Evolutionary conservation across 2,113 vertebrate genomes (phyloP).

Genomic region (Rhynchomys soricoides): DNA sequence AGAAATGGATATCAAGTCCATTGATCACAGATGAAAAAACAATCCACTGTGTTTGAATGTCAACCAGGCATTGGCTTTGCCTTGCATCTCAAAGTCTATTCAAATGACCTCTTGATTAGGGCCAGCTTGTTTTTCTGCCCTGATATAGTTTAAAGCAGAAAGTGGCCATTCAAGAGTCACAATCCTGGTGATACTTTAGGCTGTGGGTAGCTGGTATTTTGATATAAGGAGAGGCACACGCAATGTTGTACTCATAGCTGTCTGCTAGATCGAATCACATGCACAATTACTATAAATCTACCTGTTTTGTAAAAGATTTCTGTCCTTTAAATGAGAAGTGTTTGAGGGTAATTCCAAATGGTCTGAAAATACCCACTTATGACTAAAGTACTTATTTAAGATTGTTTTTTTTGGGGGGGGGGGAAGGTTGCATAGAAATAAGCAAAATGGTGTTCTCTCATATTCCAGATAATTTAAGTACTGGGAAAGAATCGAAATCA

Average conservation of each 20-base stretch:
- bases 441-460: slow-evolving; percentile 42
- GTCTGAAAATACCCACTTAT: slow-evolving; percentile 58
- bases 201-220: slow-evolving; percentile 48
- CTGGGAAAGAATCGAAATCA: slow-evolving; percentile 30
- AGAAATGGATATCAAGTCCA: slow-evolving; percentile 88
- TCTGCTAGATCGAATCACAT: slow-evolving; percentile 67
- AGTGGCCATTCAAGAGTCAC: slow-evolving; percentile 73
- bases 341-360: slow-evolving; percentile 71
- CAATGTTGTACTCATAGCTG: slow-evolving; percentile 64
- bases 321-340: slow-evolving; percentile 68
- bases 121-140: slow-evolving; percentile 84
- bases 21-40: slow-evolving; percentile 86
- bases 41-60: slow-evolving; percentile 81
- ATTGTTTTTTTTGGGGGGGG: not conserved
- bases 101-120: slow-evolving; percentile 81
- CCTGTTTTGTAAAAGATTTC: slow-evolving; percentile 69
- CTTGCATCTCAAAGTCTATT: slow-evolving; percentile 82
- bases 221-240: slow-evolving; percentile 8
- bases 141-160: slow-evolving; percentile 77
- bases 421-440: slow-evolving; percentile 32
- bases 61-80: slow-evolving; percentile 83
- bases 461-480: not conserved
- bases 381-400: slow-evolving; percentile 63
- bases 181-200: slow-evolving; percentile 75
- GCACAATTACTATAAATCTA: slow-evolving; percentile 61